phyloP scores from a whole-genome alignment of 1,140 invertebrate genomes.

The Cepaea nemoralis region DNA sequence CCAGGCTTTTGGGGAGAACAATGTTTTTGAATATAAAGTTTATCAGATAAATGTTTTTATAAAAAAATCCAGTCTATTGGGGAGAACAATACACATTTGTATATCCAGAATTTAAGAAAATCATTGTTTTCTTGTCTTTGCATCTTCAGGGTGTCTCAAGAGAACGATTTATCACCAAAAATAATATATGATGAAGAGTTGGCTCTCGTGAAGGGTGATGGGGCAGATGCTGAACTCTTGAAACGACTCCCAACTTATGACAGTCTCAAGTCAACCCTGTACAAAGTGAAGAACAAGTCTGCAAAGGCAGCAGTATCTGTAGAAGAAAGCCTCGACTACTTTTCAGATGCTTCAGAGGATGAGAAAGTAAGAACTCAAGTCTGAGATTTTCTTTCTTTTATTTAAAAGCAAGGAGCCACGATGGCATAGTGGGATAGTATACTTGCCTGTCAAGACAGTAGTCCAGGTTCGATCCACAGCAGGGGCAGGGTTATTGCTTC shows the following conservation, averaged over 20 bases:
- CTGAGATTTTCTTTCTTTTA: background rate
- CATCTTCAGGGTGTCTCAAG: conserved; percentile 6
- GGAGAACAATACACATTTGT: no score
- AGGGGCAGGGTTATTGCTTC: no score
- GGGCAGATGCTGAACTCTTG: conserved; percentile 6
- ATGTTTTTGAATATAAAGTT: no score
- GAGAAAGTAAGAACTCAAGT: conserved; percentile 3
- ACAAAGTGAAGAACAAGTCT: conserved; percentile 28
- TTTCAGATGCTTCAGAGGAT: conserved; percentile 12
- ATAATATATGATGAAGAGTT: conserved; percentile 35
- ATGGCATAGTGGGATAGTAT: no score
- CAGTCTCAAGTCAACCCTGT: conserved; percentile 23
- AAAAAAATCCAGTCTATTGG: no score
- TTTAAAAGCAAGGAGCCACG: no score
- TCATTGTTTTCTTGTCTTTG: no score
- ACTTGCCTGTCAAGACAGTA: no score
- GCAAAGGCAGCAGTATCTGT: background rate
- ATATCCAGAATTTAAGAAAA: no score
- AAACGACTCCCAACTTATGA: conserved; percentile 22
- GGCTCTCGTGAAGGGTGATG: background rate
- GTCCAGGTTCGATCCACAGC: no score
- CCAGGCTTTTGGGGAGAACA: no score
- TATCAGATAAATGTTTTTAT: no score
- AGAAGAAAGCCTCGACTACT: conserved; percentile 12
- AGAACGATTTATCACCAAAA: conserved; percentile 29